These are phyloP conservation scores for Thalassophryne amazonica DNA, from an alignment of 2,797 vertebrate genomes.

Conservation along the genomic window DNA sequence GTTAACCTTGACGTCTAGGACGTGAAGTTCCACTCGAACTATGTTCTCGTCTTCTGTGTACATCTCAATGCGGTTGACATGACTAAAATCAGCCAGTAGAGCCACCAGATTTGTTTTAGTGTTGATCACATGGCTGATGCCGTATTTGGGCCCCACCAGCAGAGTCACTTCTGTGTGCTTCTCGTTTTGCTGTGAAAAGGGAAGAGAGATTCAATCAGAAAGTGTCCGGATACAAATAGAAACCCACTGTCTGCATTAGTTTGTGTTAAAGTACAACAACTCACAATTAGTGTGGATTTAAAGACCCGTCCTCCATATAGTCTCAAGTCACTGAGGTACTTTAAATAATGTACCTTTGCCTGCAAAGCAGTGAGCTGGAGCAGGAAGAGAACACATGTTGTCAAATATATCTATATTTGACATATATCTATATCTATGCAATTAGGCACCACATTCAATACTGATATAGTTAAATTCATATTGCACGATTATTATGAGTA, in stretches of 20 bases:
- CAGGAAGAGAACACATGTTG: neutral
- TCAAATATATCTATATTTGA: too few species aligned
- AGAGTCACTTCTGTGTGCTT: conserved; percentile 96
- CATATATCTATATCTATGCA: too few species aligned
- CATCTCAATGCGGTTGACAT: conserved; percentile 98
- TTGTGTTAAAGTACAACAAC: conserved; percentile 19
- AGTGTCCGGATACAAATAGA: neutral
- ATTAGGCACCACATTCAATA: too few species aligned
- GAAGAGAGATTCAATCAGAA: conserved; percentile 9
- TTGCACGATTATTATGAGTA: too few species aligned
- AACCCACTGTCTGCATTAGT: neutral
- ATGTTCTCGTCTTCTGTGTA: conserved; percentile 91
- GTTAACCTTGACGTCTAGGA: conserved; percentile 94
- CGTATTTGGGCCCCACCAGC: conserved; percentile 93
- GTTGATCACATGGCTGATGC: conserved; percentile 98
- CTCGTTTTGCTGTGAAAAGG: conserved; percentile 89
- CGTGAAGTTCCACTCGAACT: conserved; percentile 95
- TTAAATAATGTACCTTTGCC: conserved; percentile 98
- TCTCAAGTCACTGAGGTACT: conserved; percentile 95
- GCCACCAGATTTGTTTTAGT: conserved; percentile 97
- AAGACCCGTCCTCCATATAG: conserved; percentile 96
- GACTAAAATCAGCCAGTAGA: conserved; percentile 96
- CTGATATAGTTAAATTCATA: too few species aligned
- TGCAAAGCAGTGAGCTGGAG: conserved; percentile 93
- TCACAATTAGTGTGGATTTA: conserved; percentile 93